These are phyloP conservation scores for Murina feae DNA, from an alignment of 2,113 vertebrate species.

Conservation along the genomic window DNA sequence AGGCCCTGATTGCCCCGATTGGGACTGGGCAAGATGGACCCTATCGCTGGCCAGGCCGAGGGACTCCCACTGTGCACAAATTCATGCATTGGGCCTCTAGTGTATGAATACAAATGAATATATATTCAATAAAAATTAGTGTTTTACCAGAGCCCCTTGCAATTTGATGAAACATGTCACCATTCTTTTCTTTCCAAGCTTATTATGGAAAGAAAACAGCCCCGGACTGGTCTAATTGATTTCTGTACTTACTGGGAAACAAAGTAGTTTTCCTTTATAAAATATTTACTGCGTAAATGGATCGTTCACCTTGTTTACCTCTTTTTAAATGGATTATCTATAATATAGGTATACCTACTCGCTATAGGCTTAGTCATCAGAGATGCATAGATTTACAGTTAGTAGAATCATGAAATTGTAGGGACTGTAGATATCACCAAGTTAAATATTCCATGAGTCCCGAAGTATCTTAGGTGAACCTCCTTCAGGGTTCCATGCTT, in stretches of 20 bases:
- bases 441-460: background rate
- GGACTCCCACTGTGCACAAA: no score
- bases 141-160: background rate
- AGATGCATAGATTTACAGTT: background rate
- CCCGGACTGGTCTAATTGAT: background rate
- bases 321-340: background rate
- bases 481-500: background rate
- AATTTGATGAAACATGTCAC: background rate
- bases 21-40: no score
- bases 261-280: background rate
- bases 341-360: background rate
- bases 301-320: background rate
- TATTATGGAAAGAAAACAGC: background rate
- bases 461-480: background rate
- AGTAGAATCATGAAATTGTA: background rate
- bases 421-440: background rate
- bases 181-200: background rate
- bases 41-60: no score
- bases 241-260: background rate
- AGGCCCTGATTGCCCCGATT: fast-evolving
- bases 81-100: no score
- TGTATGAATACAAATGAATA: background rate
- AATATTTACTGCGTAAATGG: background rate
- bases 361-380: background rate
- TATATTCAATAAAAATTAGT: background rate